A percentile compares a stretch with the other conserved stretches of the same genome.
phyloP scores from a whole-genome alignment of 2,113 vertebrate species.

The Cryptomyrus ogoouensis region DNA sequence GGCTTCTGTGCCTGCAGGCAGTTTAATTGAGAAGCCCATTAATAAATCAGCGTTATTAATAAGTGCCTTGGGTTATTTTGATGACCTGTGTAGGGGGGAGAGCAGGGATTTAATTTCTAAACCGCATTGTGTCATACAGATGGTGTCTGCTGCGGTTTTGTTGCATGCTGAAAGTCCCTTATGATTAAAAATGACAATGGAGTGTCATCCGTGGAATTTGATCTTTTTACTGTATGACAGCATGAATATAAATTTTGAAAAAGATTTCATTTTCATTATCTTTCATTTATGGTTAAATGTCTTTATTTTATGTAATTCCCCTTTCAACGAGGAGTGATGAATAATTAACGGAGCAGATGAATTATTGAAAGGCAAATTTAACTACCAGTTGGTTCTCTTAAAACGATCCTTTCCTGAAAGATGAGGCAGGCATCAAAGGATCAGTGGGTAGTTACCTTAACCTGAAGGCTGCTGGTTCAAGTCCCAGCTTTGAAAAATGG shows the following conservation, averaged over 20 bases:
- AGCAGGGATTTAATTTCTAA: not conserved
- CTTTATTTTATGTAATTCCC: not conserved
- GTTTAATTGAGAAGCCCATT: constrained; percentile 2
- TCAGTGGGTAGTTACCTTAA: not conserved
- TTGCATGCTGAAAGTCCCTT: not conserved
- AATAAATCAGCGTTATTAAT: constrained; percentile 9
- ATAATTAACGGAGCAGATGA: not conserved
- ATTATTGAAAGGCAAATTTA: not conserved
- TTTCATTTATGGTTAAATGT: not conserved
- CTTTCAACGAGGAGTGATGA: not conserved
- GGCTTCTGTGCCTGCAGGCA: not conserved
- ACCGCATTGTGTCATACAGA: not conserved
- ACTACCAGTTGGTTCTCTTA: not conserved
- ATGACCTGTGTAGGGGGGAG: not conserved
- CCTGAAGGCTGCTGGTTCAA: not conserved
- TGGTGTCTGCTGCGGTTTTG: not conserved
- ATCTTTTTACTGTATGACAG: not conserved
- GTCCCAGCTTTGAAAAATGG: not conserved
- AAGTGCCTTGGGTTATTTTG: constrained; percentile 3
- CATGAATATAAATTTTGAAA: not conserved
- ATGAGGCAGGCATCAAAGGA: not conserved
- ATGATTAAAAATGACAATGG: not conserved
- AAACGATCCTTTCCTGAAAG: not conserved
- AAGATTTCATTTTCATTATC: not conserved
- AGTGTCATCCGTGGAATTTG: not conserved